phyloP scores from a whole-genome alignment of 2,797 vertebrate species.

The Moxostoma hubbsi region DNA sequence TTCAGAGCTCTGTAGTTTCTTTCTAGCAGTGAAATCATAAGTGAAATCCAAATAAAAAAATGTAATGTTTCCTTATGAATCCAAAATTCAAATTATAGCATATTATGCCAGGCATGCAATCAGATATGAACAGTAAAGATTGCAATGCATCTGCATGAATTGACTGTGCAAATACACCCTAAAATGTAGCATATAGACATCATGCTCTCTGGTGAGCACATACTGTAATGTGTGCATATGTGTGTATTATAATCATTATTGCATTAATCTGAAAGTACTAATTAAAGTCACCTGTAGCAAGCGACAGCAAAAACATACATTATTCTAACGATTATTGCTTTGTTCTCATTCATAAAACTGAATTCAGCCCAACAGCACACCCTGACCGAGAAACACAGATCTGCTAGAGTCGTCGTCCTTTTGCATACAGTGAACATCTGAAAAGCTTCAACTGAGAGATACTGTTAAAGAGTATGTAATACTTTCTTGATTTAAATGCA shows the following conservation, averaged over 20 bases:
- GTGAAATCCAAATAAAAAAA: background rate
- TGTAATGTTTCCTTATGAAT: background rate
- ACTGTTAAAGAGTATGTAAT: slow-evolving; percentile 86
- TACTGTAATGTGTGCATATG: too few relatives aligned
- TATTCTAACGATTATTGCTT: background rate
- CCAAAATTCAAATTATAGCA: background rate
- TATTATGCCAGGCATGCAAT: background rate
- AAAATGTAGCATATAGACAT: background rate
- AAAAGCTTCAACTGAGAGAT: slow-evolving; percentile 84
- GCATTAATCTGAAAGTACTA: too few relatives aligned
- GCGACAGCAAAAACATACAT: background rate
- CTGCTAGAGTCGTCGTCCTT: slow-evolving; percentile 66
- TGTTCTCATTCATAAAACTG: slow-evolving; percentile 5
- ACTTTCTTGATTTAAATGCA: slow-evolving; percentile 87
- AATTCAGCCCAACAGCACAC: slow-evolving; percentile 62
- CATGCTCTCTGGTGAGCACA: too few relatives aligned
- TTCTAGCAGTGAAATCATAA: background rate
- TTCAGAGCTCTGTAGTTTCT: background rate
- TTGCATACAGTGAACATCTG: slow-evolving; percentile 80
- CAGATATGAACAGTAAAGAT: background rate
- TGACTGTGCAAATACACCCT: background rate
- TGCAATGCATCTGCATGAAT: background rate
- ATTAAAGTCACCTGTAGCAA: background rate
- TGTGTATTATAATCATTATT: background rate
- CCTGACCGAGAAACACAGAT: slow-evolving; percentile 69